Evolutionary conservation across 2,888 invertebrate genomes (phyloP).

Genomic region (Griposia aprilina): DNA sequence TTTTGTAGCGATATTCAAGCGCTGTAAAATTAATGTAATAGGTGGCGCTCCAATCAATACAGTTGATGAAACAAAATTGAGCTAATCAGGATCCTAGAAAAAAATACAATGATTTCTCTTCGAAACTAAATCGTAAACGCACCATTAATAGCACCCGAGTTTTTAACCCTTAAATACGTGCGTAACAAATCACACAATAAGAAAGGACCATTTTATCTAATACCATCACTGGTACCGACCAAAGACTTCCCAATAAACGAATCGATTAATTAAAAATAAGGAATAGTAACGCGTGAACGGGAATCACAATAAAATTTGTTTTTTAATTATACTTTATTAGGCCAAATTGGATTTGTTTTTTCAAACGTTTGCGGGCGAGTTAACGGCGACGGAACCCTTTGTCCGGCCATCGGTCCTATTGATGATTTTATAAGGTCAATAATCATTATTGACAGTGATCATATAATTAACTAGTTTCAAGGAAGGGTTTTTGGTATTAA

Average conservation of each 20-base stretch:
- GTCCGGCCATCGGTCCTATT: constrained; percentile 84
- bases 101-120: constrained; percentile 67
- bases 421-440: constrained; percentile 90
- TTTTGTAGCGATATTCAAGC: constrained; percentile 43
- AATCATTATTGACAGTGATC: constrained; percentile 88
- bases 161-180: constrained; percentile 76
- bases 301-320: constrained; percentile 86
- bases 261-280: constrained; percentile 86
- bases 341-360: constrained; percentile 88
- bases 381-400: constrained; percentile 83
- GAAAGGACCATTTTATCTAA: constrained; percentile 77
- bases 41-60: constrained; percentile 76
- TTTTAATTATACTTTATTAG: constrained; percentile 89
- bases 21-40: constrained; percentile 65
- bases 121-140: constrained; percentile 72
- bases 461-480: constrained; percentile 87
- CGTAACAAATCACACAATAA: constrained; percentile 84
- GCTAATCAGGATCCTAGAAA: constrained; percentile 70
- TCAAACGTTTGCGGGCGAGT: constrained; percentile 73
- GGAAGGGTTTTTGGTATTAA: constrained; percentile 73
- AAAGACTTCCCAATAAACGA: constrained; percentile 77
- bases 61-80: constrained; percentile 72
- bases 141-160: constrained; percentile 82
- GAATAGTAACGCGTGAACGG: constrained; percentile 83
- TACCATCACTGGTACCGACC: constrained; percentile 79